Conservation (phyloP, 2,888 invertebrate species). For the Ceraclea dissimilis region DNA sequence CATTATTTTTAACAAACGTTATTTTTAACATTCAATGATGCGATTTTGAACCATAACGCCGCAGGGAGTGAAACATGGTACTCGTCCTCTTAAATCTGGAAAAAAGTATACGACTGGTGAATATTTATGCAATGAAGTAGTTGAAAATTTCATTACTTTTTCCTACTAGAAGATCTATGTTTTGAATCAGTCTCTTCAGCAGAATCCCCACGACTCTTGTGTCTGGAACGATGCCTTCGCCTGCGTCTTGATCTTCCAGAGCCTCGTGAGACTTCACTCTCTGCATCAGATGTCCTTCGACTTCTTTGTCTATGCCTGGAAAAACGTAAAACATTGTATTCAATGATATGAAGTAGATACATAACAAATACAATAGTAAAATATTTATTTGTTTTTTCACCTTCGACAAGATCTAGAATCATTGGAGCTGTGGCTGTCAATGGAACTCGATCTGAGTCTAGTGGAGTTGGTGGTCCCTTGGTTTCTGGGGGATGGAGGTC, state of each 20-base stretch:
- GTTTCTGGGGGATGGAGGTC: constrained; percentile 73
- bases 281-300: constrained; percentile 78
- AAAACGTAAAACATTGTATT: not conserved
- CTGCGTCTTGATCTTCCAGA: constrained; percentile 74
- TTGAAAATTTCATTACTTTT: too few relatives aligned
- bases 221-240: constrained; percentile 66
- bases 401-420: constrained; percentile 73
- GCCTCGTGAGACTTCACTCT: constrained; percentile 81
- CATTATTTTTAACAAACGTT: too few relatives aligned
- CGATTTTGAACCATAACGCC: too few relatives aligned
- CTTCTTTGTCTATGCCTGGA: constrained; percentile 70
- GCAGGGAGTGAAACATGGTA: too few relatives aligned
- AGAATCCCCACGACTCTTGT: constrained; percentile 65
- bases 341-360: not conserved
- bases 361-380: not conserved
- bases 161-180: constrained; percentile 30
- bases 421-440: constrained; percentile 85
- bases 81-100: too few relatives aligned
- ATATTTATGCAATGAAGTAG: too few relatives aligned
- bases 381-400: constrained; percentile 35
- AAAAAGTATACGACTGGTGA: too few relatives aligned
- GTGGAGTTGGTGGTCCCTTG: constrained; percentile 59
- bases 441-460: constrained; percentile 67
- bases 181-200: constrained; percentile 59
- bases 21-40: too few relatives aligned